Conservation (phyloP, 2,113 vertebrate genomes). For the Scomber colias region DNA sequence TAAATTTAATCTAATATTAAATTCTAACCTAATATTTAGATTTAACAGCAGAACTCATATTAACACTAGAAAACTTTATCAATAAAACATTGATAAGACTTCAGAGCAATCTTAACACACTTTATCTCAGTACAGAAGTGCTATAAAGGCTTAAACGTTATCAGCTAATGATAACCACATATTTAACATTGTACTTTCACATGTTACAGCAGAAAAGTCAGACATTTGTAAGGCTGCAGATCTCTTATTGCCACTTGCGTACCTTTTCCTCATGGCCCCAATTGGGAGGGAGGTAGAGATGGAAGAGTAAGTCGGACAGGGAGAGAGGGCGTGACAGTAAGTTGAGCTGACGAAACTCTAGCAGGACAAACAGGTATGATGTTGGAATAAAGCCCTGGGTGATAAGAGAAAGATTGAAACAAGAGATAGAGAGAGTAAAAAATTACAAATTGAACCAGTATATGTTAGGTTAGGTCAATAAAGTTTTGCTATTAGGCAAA, state of each 20-base stretch:
- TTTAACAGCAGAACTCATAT: too few species aligned
- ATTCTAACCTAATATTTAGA: too few species aligned
- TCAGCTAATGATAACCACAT: too few species aligned
- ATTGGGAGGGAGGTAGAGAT: constrained; percentile 82
- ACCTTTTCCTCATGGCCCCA: constrained; percentile 64
- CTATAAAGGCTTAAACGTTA: background rate
- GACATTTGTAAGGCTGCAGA: background rate
- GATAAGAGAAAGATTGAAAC: background rate
- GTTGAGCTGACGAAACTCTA: constrained; percentile 93
- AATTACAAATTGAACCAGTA: background rate
- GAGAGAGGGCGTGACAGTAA: constrained; percentile 82
- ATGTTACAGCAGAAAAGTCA: background rate
- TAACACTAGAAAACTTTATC: background rate
- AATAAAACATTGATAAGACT: background rate
- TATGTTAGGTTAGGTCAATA: too few species aligned
- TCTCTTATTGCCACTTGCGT: background rate
- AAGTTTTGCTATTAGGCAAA: too few species aligned
- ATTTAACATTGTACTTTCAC: too few species aligned
- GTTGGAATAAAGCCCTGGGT: constrained; percentile 80
- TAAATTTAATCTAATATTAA: too few species aligned
- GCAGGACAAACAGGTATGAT: constrained; percentile 88
- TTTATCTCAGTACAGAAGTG: background rate
- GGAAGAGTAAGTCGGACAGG: constrained; percentile 89
- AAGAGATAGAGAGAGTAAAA: background rate
- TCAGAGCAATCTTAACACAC: background rate